phyloP scores from a whole-genome alignment of 2,888 invertebrate genomes.

The Andrena marginata region DNA sequence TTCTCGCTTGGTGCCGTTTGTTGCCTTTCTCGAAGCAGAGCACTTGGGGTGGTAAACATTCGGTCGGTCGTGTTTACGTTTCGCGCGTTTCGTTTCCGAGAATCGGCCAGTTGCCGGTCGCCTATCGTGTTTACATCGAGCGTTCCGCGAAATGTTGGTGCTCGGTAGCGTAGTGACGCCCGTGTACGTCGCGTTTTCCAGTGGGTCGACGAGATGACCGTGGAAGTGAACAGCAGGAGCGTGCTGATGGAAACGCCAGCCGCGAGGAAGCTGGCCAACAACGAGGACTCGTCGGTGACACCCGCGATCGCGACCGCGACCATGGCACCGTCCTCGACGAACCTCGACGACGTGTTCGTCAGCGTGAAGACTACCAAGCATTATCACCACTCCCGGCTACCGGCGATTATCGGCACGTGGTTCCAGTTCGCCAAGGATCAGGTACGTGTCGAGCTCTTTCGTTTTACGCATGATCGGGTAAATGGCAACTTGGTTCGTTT shows the following conservation, averaged over 20 bases:
- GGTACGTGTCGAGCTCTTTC: conserved; percentile 79
- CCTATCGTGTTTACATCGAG: conserved; percentile 4
- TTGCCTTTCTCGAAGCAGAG: background rate
- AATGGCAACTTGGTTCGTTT: background rate
- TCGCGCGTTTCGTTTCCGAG: background rate
- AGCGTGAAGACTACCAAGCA: conserved; percentile 97
- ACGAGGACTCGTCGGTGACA: conserved; percentile 79
- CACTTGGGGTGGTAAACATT: conserved; percentile 16
- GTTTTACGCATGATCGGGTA: background rate
- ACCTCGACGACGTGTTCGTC: conserved; percentile 95
- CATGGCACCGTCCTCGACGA: conserved; percentile 88
- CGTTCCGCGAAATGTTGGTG: background rate
- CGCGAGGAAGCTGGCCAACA: conserved; percentile 63
- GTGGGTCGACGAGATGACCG: conserved; percentile 75
- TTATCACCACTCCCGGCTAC: conserved; percentile 94
- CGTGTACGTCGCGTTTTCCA: conserved; percentile 54
- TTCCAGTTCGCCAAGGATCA: conserved; percentile 96
- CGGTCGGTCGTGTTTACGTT: conserved; percentile 16
- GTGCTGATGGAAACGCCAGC: conserved; percentile 75
- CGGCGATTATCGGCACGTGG: conserved; percentile 97
- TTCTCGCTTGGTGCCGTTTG: conserved; percentile 5
- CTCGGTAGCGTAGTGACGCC: conserved; percentile 7
- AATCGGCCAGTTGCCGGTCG: background rate
- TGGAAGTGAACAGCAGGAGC: conserved; percentile 75
- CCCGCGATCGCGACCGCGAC: conserved; percentile 84